Base-by-base conservation (phyloP, 2,797 vertebrate genomes). In the Euthynnus affinis region DNA sequence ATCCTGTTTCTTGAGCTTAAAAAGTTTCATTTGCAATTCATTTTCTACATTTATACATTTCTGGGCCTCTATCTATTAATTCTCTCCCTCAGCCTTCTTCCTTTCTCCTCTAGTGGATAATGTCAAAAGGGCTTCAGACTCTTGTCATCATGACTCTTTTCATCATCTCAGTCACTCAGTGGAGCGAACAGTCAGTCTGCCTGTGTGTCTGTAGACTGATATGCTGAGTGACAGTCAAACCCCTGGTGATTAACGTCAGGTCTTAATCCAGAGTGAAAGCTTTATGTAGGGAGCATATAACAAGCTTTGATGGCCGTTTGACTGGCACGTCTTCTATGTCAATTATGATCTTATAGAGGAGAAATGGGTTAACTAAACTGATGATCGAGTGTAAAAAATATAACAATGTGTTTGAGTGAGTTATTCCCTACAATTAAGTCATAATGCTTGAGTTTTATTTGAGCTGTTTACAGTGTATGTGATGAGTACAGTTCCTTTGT, bases 151-250 rank as follows among this genome's bases (percentile, higher is more conserved):
- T 22, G 4, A 18, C 56, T 53, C 20, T 76, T 53, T 69, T 74
- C 20, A n/a, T 25, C 17, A 13, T 58, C 27, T 62, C 40, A 42
- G 49, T 42, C 63, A 57, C 4, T 51, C 70, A 27, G 37, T 20
- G 23, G 9, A 32, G 14, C 3, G 0, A 34, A 27, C 48, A 32
- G 20, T 56, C 49, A 61, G 25, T 46, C 34, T 22, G 27, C 5
- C 53, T 15, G 22, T 40, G 14, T 37, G 23, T 69, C 71, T 72
- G 49, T 42, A 52, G 42, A 67, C 49, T 59, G 60, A 78, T 57
- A 62, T 14, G 22, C 1, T 72, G 64, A 63, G 64, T 74, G 77
- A 52, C 81, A 83, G 63, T 48, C 53, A 75, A 70, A 74, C 42
- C 63, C 64, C 74, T 49, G 40, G n/a, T 62, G 75, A 59, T 65